Conservation (phyloP, 2,797 vertebrate species). For the Parauchenoglanis punctatus region DNA sequence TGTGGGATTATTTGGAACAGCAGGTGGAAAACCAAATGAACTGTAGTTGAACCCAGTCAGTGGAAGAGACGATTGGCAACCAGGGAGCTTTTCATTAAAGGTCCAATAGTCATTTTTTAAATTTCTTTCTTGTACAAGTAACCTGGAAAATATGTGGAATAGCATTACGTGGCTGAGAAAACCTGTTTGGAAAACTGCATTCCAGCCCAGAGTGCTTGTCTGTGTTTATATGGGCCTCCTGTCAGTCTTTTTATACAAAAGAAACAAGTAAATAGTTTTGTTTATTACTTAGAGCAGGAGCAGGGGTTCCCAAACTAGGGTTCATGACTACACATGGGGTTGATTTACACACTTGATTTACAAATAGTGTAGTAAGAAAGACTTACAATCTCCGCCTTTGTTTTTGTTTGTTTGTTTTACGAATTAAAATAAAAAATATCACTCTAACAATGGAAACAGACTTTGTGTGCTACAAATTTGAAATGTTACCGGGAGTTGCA, state of each 20-base stretch:
- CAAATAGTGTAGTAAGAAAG: background rate
- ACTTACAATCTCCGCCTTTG: background rate
- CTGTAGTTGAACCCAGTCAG: background rate
- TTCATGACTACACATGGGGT: background rate
- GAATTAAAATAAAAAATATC: background rate
- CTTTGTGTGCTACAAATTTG: too few relatives aligned
- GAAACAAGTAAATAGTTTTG: background rate
- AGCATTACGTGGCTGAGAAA: background rate
- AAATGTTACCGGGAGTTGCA: too few relatives aligned
- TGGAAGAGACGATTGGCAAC: background rate
- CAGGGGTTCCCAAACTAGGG: background rate
- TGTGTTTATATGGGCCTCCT: background rate
- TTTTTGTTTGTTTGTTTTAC: background rate
- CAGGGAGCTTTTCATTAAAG: background rate
- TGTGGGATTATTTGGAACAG: background rate
- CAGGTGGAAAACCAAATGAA: background rate
- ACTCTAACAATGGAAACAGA: background rate
- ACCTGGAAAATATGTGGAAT: slow-evolving; percentile 7
- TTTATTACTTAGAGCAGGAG: background rate
- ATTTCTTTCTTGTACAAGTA: background rate
- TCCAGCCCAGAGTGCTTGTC: background rate
- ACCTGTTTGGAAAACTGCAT: background rate
- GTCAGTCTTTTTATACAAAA: background rate
- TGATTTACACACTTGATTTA: background rate
- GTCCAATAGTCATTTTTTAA: background rate